A percentile compares a stretch with the other conserved stretches of the same genome.
Evolutionary conservation across 2,888 invertebrate genomes (phyloP).

Genomic region (Xestia c-nigrum): DNA sequence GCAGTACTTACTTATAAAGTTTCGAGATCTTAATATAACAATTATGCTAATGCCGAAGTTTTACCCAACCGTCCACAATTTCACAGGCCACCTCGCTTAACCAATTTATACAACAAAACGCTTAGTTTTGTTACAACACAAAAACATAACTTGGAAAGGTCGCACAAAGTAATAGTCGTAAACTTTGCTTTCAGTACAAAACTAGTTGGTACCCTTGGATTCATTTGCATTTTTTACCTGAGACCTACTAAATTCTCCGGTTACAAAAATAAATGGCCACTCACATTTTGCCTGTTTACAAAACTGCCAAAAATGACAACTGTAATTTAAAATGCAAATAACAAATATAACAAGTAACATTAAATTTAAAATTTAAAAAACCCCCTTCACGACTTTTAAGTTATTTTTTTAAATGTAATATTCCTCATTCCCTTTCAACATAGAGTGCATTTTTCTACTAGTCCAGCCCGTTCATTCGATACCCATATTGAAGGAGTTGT

Average conservation of each 20-base stretch:
- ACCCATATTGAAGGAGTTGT: too few species aligned
- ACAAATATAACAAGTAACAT: too few species aligned
- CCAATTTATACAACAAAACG: conserved; percentile 12
- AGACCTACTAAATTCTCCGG: not conserved
- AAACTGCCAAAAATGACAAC: not conserved
- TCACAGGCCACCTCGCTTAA: not conserved
- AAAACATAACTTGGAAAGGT: conserved; percentile 27
- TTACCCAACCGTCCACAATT: conserved; percentile 6
- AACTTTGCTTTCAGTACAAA: conserved; percentile 10
- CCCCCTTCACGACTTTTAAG: too few species aligned
- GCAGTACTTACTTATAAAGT: conserved; percentile 11
- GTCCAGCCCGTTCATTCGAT: too few species aligned
- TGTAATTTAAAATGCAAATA: too few species aligned
- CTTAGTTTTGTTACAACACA: conserved; percentile 11
- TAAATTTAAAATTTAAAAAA: too few species aligned
- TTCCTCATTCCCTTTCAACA: too few species aligned
- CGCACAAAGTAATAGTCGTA: conserved; percentile 7
- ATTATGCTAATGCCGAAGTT: conserved; percentile 25
- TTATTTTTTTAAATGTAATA: too few species aligned
- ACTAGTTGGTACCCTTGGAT: not conserved
- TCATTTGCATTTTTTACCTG: not conserved
- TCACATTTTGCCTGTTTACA: not conserved
- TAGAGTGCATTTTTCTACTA: too few species aligned
- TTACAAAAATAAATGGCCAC: not conserved
- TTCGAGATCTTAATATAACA: conserved; percentile 19